Base-by-base conservation (phyloP, 1,140 invertebrate species). In the Pissodes strobi region DNA sequence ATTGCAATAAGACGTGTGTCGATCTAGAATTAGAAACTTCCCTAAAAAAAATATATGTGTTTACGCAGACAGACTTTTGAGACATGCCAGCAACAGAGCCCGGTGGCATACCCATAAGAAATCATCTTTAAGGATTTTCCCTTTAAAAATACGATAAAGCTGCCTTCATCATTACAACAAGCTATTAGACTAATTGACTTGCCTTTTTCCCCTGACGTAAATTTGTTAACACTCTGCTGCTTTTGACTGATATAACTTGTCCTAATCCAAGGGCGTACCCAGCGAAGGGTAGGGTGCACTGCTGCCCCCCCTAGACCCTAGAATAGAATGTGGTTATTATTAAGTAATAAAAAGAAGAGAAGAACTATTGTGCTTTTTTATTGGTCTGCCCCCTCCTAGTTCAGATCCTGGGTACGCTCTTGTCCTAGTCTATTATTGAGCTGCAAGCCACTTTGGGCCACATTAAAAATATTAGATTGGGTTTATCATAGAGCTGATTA, bases 171-270 rank as follows among this genome's bases (percentile, higher is more conserved):
- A 41, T 41, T 41, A 67, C 69, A 72, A 61, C 72, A 75, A 43
- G 52, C 70, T 23, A 78, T 62, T n/a, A 78, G 30, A 12, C 66
- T 72, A 5, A 79, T 68, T 4, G 71, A 78, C 66, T 78, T 75
- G 10, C 72, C 71, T 69, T 74, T 68, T 43, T 65, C 63, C 39
- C 10, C 43, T 6, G 55, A 59, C 10, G 34, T 51, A 46, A 25
- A 0, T 13, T 25, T 0, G 63, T 0, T 21, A 65, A 30, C 9
- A 10, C n/a, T 43, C 52, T 65, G 25, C 17, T 41, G 5, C 64
- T 57, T 41, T 53, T 66, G 8, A 13, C 58, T 23, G 27, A 56
- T 13, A 66, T 17, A 12, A 66, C 57, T 41, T 60, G 56, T 10
- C 64, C 56, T 38, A 57, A 48, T 19, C 43, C 23, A n/a, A n/a